Evolutionary conservation across 2,797 vertebrate genomes (phyloP).

Genomic region (Pristis pectinata): DNA sequence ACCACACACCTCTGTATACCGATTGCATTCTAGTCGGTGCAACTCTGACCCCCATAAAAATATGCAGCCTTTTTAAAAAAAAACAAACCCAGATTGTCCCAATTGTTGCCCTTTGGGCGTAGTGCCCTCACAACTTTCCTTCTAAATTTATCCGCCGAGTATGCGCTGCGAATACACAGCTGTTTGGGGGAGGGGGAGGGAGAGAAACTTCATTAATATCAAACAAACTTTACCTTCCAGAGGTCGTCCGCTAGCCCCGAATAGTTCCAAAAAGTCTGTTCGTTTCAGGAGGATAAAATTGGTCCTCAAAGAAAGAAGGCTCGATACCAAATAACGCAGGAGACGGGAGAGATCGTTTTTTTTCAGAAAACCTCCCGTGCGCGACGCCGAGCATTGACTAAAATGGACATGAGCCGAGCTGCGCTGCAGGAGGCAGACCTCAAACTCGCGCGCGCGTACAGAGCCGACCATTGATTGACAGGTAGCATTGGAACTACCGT

Average conservation of each 20-base stretch:
- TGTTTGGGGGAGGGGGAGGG: neutral
- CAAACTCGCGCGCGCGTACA: neutral
- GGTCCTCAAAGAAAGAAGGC: neutral
- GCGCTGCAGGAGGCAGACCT: neutral
- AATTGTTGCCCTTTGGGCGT: neutral
- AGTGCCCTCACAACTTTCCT: neutral
- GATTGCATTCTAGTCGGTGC: neutral
- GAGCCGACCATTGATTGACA: neutral
- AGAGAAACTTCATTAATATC: neutral
- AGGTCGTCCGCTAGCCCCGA: neutral
- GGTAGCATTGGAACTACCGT: neutral
- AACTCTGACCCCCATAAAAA: neutral
- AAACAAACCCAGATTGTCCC: neutral
- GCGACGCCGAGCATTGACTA: slow-evolving; percentile 9
- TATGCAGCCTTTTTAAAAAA: neutral
- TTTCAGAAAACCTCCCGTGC: neutral
- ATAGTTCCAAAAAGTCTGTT: neutral
- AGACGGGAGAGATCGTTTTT: neutral
- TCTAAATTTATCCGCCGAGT: neutral
- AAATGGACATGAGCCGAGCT: slow-evolving; percentile 20
- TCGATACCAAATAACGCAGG: neutral
- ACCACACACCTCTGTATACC: neutral
- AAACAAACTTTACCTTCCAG: neutral
- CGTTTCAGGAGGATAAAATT: neutral
- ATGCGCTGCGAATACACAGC: neutral